Conservation (phyloP, 1,140 invertebrate species). For the Sesamia nonagrioides region DNA sequence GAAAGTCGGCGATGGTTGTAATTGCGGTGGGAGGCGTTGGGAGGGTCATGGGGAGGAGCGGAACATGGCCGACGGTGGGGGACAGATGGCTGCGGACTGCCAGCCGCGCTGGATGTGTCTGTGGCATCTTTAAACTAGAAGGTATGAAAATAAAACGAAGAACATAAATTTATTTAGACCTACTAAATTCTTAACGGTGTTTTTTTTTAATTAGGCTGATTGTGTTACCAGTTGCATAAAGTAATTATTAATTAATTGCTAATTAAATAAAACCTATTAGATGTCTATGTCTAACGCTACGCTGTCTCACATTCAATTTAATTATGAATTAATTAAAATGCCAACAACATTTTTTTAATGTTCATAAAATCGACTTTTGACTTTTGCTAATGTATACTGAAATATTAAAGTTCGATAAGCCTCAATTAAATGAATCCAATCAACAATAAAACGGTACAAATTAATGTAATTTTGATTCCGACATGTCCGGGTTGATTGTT, state of each 20-base stretch:
- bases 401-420: neutral
- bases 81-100: constrained; percentile 73
- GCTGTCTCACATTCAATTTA: no score
- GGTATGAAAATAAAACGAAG: neutral
- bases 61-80: constrained; percentile 75
- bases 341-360: neutral
- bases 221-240: neutral
- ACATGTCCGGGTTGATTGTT: neutral
- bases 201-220: neutral
- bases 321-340: neutral
- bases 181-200: no score
- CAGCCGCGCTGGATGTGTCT: constrained; percentile 47
- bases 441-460: neutral
- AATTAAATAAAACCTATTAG: neutral
- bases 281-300: no score
- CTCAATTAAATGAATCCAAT: neutral
- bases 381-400: neutral
- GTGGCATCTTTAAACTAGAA: neutral
- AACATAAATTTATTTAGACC: neutral
- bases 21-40: constrained; percentile 82
- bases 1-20: constrained; percentile 68
- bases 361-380: no score
- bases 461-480: constrained; percentile 35
- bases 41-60: constrained; percentile 79
- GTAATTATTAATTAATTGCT: neutral